Evolutionary conservation across 2,888 invertebrate genomes (phyloP), one percentile per base, ranked within the genome.

Genomic region (Eupithecia tripunctaria): DNA sequence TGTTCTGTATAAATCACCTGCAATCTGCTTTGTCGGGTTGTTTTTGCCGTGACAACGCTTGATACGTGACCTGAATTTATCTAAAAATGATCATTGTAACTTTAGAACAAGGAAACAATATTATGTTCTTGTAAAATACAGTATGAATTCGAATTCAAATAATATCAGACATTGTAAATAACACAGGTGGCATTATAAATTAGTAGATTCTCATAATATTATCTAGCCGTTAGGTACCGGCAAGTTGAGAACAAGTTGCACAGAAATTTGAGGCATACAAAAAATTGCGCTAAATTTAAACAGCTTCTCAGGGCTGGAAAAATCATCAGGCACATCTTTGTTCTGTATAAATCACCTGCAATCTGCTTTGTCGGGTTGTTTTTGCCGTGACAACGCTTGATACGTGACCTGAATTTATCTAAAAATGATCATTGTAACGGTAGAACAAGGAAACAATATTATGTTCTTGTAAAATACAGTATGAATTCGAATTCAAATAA

Each of bases 1-100:
- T 47, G 47, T 47, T 47, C 47, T n/a, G 47, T 47, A 47, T 47
- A 47, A 47, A 68, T 62, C 60, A 29, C 68, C 43, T 88, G 87
- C 91, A 87, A 85, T 85, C 85, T 83, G 82, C 83, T 88, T 90
- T 89, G 91, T 89, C 88, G 87, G 87, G 83, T 87, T 84, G 83
- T 85, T 87, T 88, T 89, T 89, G 88, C 82, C 83, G 83, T 83
- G 90, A 90, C 91, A 89, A 85, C 84, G 88, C 87, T 89, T 90
- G 87, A 89, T 88, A 92, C 92, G 92, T 92, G 92, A 90, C 91
- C 87, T 80, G 91, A 91, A 36, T 36, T 7, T 36, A 8, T 5
- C 36, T 5, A 0, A 36, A 36, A 8, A 36, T 36, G 8, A 36
- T 36, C 36, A 91, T 63, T 8, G 29, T 21, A 63, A n/a, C 6